Evolutionary conservation across 2,113 vertebrate species (phyloP), one percentile per base, ranked within the genome.

Genomic region (Oreotrochilus melanogaster): DNA sequence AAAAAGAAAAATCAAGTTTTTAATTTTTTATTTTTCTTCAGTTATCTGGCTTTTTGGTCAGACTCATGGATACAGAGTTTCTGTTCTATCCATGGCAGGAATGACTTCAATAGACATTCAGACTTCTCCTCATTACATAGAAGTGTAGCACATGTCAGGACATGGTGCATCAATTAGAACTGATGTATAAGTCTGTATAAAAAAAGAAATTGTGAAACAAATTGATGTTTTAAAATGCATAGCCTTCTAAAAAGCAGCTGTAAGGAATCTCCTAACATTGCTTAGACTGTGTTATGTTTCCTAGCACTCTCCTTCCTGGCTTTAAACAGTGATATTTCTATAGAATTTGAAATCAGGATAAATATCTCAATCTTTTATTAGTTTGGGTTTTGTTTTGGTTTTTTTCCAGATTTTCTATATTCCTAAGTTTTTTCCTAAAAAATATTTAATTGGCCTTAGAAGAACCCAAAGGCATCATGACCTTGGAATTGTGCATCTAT

Each of bases 1-100:
- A 31, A 58, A 74, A 66, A 67, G 1, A 14, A 1, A 9, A 5
- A 2, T 11, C 2, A 60, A 2, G 2, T 4, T 47, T 2, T 15
- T 16, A 1, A 9, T 10, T 48, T 27, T 58, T 47, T 33, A 17
- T 79, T 80, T 87, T 67, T 4, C 8, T 69, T 79, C 51, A 2
- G 28, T 50, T 84, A 4, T 23, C 10, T 80, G 28, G 3, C 1
- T 43, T 73, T 75, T 86, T 66, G 13, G 10, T 42, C 2, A 33
- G 6, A 60, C 64, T 69, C 57, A 64, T 64, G 30, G 28, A 53
- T 31, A 47, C 67, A n/a, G 73, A 57, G 5, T 35, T 81, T 33
- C 42, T 58, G 9, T 50, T 57, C 30, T 73, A 57, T 11, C 4
- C 2, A 1, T 33, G 33, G 67, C 23, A 69, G 42, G 18, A 84